A percentile compares a stretch with the other conserved stretches of the same genome.
Evolutionary conservation across 2,888 invertebrate genomes (phyloP).

Genomic region (Microctonus brassicae): DNA sequence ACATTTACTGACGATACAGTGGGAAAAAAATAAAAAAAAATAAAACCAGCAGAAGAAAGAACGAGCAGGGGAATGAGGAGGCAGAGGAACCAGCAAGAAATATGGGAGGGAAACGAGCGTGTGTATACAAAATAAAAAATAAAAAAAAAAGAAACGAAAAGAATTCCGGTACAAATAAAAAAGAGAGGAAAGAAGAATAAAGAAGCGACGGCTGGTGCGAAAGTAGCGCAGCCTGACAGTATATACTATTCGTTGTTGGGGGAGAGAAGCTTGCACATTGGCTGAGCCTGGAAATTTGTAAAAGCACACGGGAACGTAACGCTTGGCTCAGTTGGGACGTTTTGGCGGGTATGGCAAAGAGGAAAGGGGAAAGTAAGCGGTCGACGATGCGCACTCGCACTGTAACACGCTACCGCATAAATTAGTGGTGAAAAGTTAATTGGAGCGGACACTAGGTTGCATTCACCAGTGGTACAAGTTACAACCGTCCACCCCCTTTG

Average conservation of each 20-base stretch:
- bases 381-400: constrained; percentile 37
- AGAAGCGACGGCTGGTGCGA: constrained; percentile 26
- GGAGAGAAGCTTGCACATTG: constrained; percentile 34
- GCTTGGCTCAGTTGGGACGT: not conserved
- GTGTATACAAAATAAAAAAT: constrained; percentile 27
- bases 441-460: constrained; percentile 66
- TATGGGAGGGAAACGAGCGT: constrained; percentile 26
- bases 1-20: constrained; percentile 44
- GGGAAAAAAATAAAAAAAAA: constrained; percentile 5
- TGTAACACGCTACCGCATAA: constrained; percentile 57
- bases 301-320: constrained; percentile 33
- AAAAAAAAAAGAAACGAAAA: constrained; percentile 2
- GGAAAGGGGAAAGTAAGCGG: constrained; percentile 16
- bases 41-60: constrained; percentile 21
- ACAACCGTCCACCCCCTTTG: constrained; percentile 49
- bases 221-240: constrained; percentile 37
- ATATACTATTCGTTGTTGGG: constrained; percentile 13
- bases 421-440: constrained; percentile 69
- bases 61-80: not conserved
- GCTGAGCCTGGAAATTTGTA: constrained; percentile 41
- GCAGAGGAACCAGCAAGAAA: constrained; percentile 17
- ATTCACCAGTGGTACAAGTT: constrained; percentile 64
- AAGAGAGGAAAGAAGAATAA: constrained; percentile 19
- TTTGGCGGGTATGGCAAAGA: not conserved
- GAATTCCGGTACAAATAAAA: constrained; percentile 14